Conservation (phyloP, 2,113 vertebrate genomes). For the Mormyrus lacerda region DNA sequence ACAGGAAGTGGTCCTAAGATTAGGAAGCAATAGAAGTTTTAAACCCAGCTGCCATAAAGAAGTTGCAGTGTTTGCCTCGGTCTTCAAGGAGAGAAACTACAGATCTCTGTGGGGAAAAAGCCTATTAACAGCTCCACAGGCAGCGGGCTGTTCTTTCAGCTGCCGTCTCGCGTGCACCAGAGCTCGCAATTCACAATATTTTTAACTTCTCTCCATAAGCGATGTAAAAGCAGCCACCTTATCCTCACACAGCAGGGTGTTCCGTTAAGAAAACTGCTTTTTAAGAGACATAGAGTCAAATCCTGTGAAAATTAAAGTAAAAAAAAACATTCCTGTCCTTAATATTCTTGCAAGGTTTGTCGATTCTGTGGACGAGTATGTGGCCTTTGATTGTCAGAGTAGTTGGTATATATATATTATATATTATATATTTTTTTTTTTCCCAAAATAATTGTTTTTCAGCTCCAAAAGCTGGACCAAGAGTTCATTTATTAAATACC, state of each 20-base stretch:
- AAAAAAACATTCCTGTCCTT: conserved; percentile 3
- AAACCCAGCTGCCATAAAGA: not conserved
- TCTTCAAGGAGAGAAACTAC: conserved; percentile 1
- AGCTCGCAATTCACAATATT: not conserved
- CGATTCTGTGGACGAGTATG: not conserved
- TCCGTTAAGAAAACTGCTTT: not conserved
- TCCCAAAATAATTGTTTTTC: not conserved
- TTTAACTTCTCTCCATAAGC: not conserved
- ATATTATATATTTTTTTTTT: not conserved
- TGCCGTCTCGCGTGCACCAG: not conserved
- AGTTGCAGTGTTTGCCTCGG: not conserved
- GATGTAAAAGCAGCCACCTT: not conserved
- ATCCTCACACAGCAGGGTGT: not conserved
- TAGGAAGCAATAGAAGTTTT: not conserved
- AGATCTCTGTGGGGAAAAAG: conserved; percentile 9
- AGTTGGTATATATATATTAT: not conserved
- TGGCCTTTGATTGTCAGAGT: not conserved
- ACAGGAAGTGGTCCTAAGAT: not conserved
- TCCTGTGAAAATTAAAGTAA: not conserved
- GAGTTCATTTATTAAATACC: not conserved
- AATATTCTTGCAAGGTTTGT: not conserved
- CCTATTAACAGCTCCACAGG: conserved; percentile 13
- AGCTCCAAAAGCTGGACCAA: not conserved
- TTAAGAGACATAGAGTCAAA: not conserved
- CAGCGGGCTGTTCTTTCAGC: not conserved